Evolutionary conservation across 1,140 invertebrate genomes (phyloP), one percentile per base, ranked within the genome.

Genomic region (Drosophila sproati): DNA sequence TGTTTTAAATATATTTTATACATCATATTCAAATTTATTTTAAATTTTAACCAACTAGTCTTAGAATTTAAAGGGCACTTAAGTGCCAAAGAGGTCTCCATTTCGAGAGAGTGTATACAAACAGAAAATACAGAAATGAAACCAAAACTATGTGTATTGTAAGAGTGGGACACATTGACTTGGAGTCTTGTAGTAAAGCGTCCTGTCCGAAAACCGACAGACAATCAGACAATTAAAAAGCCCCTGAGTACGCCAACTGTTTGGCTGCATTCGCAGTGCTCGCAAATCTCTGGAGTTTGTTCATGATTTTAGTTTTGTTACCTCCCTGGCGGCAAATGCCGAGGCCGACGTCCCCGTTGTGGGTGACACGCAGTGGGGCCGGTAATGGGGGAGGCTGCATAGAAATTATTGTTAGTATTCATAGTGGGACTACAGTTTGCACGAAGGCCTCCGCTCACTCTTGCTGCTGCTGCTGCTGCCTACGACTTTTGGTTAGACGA

Each of bases 151-250:
- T 73, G 57, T 73, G 57, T 60, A 72, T 77, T 78, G 67, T 56
- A 78, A 28, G 67, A 73, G 70, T 39, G 37, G 41, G 52, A 45
- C 20, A 20, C 47, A 34, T 8, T 10, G 55, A 35, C 37, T 52
- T 66, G 31, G 34, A 55, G 62, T 12, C 51, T 45, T 54, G 12
- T 43, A 45, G 35, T 34, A 51, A 34, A 45, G 51, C 50, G 12
- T 32, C 39, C 62, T 78, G 61, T 4, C 43, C 28, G 10, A n/a
- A 56, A 7, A 41, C 50, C 32, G 39, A 60, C 59, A 55, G 57
- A 73, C 74, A 77, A 57, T 71, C 71, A 82, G 80, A 89, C 83
- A 87, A 87, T 87, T 87, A 87, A 87, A 87, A 88, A 80, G 77
- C 83, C 80, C 83, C 59, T 60, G 77, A 89, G 83, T 80, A 74